A percentile compares a stretch with the other conserved stretches of the same genome.
Evolutionary conservation across 2,888 invertebrate genomes (phyloP).

Genomic region (Trimorus sp.): DNA sequence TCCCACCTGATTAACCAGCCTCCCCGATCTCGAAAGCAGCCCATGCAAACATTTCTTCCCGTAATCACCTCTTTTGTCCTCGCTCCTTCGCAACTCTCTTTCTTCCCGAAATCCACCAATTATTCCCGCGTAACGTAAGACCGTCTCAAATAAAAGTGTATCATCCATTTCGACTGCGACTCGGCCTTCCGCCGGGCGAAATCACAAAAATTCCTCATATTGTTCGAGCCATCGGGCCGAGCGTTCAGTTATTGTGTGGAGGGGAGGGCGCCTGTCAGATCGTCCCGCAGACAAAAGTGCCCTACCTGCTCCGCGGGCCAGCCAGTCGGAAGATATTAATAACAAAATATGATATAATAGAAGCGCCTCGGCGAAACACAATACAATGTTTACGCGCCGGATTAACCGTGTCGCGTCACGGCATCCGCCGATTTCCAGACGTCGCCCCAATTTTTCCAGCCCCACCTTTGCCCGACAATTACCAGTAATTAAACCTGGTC

Average conservation of each 20-base stretch:
- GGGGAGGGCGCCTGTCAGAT: slow-evolving; percentile 69
- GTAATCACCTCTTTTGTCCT: background rate
- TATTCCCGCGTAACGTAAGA: background rate
- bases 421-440: too few relatives aligned
- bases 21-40: too few relatives aligned
- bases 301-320: slow-evolving; percentile 76
- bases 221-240: slow-evolving; percentile 67
- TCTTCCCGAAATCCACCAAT: background rate
- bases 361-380: slow-evolving; percentile 79
- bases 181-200: slow-evolving; percentile 29
- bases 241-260: slow-evolving; percentile 53
- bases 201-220: slow-evolving; percentile 70
- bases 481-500: too few relatives aligned
- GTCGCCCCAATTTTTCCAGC: too few relatives aligned
- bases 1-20: too few relatives aligned
- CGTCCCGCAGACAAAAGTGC: slow-evolving; percentile 75
- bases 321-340: slow-evolving; percentile 82
- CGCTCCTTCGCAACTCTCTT: background rate
- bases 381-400: slow-evolving; percentile 81
- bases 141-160: slow-evolving; percentile 29
- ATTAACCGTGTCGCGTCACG: slow-evolving; percentile 75
- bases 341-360: slow-evolving; percentile 81
- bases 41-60: too few relatives aligned
- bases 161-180: slow-evolving; percentile 40
- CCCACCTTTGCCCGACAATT: too few relatives aligned